Evolutionary conservation across 2,797 vertebrate genomes (phyloP).

Genomic region (Triplophysa yarkandensis): DNA sequence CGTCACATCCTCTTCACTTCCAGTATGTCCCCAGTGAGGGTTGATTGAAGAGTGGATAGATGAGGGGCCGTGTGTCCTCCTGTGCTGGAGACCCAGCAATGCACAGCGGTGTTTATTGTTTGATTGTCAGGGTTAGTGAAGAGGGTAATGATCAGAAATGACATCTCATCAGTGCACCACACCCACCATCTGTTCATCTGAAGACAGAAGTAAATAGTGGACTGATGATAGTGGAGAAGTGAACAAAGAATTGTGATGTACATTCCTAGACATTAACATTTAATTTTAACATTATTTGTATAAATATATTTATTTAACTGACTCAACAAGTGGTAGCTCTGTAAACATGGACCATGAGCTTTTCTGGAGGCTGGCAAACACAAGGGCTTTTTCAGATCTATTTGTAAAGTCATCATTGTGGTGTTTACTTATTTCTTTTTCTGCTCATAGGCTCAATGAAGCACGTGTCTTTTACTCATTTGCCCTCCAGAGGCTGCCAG

Average conservation of each 20-base stretch:
- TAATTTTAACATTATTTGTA: too few species aligned
- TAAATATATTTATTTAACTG: neutral
- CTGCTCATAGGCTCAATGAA: conserved; percentile 72
- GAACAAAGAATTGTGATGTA: neutral
- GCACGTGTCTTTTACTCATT: conserved; percentile 82
- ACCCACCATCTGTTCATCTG: conserved; percentile 66
- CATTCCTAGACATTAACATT: conserved; percentile 4
- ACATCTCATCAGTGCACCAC: conserved; percentile 31
- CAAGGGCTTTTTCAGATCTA: too few species aligned
- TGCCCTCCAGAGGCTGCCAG: conserved; percentile 80
- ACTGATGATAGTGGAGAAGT: conserved; percentile 13
- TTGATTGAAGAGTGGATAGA: conserved; percentile 70
- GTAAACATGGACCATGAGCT: neutral
- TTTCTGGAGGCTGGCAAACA: neutral
- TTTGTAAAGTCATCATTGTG: neutral
- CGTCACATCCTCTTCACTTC: conserved; percentile 62
- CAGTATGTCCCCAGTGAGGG: conserved; percentile 69
- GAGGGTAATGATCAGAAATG: conserved; percentile 67
- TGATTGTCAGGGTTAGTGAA: conserved; percentile 65
- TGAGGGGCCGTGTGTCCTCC: conserved; percentile 27
- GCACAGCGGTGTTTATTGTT: conserved; percentile 53
- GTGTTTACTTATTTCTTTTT: neutral
- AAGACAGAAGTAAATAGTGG: conserved; percentile 36
- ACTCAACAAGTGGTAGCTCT: conserved; percentile 3
- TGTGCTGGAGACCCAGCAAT: conserved; percentile 25